Evolutionary conservation across 1,140 invertebrate species (phyloP).

Genomic region (Euura saliciscinereae): DNA sequence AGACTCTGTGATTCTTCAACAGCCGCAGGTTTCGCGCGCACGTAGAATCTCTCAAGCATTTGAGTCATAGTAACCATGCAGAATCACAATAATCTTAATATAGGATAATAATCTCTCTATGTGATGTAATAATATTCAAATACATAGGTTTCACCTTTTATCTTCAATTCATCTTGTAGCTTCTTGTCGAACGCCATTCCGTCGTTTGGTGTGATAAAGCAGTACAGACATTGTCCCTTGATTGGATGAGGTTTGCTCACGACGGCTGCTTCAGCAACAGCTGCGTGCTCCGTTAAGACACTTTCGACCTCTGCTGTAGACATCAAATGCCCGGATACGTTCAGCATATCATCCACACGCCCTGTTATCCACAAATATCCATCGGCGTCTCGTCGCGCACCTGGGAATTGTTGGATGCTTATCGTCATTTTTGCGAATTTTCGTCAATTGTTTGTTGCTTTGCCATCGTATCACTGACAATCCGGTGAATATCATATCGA

Average conservation of each 20-base stretch:
- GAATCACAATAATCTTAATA: neutral
- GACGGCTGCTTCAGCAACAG: slow-evolving; percentile 92
- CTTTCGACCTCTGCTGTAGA: slow-evolving; percentile 96
- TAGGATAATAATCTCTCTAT: neutral
- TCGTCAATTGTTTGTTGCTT: too few species aligned
- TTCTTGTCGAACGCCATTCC: slow-evolving; percentile 73
- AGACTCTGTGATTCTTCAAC: too few species aligned
- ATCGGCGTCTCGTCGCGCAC: slow-evolving; percentile 88
- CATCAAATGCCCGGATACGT: slow-evolving; percentile 96
- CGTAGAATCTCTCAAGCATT: neutral
- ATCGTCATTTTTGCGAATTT: too few species aligned
- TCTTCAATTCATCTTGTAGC: slow-evolving; percentile 78
- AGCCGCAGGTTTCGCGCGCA: neutral
- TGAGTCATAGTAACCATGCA: neutral
- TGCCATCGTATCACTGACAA: too few species aligned
- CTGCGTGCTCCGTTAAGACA: slow-evolving; percentile 81
- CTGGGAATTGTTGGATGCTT: slow-evolving; percentile 57
- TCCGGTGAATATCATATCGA: too few species aligned
- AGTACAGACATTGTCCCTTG: slow-evolving; percentile 97
- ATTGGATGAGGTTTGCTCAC: slow-evolving; percentile 91
- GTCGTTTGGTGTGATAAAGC: slow-evolving; percentile 90
- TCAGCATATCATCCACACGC: slow-evolving; percentile 96
- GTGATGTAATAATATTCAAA: too few species aligned
- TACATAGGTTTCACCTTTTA: slow-evolving; percentile 60
- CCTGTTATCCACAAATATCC: slow-evolving; percentile 98